Evolutionary conservation across 2,888 invertebrate genomes (phyloP).

Genomic region (Ecliptopera silaceata): DNA sequence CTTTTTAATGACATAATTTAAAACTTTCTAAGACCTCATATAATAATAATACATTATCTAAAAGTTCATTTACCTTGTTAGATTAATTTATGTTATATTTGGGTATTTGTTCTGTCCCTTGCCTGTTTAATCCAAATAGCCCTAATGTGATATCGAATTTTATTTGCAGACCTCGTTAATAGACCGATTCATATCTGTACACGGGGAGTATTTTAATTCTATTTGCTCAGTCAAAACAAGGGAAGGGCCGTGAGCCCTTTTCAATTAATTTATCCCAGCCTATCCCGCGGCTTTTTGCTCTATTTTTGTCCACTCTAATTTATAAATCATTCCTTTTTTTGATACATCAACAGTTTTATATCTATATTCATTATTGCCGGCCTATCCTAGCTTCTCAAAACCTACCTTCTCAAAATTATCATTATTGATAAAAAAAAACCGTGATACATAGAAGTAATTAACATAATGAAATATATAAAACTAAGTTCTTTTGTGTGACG

Average conservation of each 20-base stretch:
- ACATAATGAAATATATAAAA: too few relatives aligned
- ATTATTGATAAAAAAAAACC: too few relatives aligned
- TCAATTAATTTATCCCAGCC: constrained; percentile 64
- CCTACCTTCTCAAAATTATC: too few relatives aligned
- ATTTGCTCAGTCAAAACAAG: constrained; percentile 75
- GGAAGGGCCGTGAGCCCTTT: constrained; percentile 68
- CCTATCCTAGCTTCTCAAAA: too few relatives aligned
- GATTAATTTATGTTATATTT: background rate
- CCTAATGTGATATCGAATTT: constrained; percentile 46
- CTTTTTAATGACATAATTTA: too few relatives aligned
- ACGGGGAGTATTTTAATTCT: constrained; percentile 71
- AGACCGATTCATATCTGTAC: constrained; percentile 63
- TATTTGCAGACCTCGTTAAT: constrained; percentile 59
- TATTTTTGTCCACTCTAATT: constrained; percentile 43
- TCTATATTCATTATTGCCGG: too few relatives aligned
- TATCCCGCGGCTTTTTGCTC: constrained; percentile 56
- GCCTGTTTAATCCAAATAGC: constrained; percentile 2
- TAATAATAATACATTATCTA: too few relatives aligned
- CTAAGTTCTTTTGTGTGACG: too few relatives aligned
- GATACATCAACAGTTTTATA: too few relatives aligned
- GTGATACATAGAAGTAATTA: too few relatives aligned
- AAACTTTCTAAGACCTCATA: too few relatives aligned
- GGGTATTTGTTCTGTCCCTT: background rate
- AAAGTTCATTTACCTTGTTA: background rate
- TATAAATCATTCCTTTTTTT: background rate